phyloP scores from a whole-genome alignment of 2,797 vertebrate genomes.

The Darevskia nairensis region DNA sequence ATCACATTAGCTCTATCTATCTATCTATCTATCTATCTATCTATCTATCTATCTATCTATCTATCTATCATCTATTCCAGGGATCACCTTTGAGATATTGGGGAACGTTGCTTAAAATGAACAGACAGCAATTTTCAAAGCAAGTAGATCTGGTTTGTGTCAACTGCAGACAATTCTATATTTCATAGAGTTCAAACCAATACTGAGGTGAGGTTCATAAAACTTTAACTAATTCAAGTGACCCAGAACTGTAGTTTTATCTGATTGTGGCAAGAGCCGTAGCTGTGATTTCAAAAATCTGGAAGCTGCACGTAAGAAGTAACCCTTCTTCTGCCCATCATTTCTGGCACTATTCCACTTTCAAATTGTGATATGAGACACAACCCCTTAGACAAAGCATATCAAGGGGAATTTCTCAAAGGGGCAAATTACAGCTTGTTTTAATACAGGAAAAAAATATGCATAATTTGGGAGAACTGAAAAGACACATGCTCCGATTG shows the following conservation, averaged over 20 bases:
- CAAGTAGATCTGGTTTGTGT: not conserved
- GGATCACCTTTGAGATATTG: not conserved
- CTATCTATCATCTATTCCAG: not conserved
- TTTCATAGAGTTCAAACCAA: slow-evolving; percentile 9
- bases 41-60: not conserved
- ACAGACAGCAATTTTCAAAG: not conserved
- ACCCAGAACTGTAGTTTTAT: not conserved
- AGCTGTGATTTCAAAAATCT: not conserved
- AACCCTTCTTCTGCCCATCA: not conserved
- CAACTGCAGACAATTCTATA: not conserved
- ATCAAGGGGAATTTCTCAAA: not conserved
- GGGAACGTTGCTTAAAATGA: not conserved
- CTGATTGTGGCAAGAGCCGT: not conserved
- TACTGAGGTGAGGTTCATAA: slow-evolving; percentile 5
- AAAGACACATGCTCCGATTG: not conserved
- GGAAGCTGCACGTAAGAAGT: not conserved
- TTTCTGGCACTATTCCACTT: not conserved
- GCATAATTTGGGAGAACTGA: slow-evolving; percentile 3
- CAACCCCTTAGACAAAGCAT: not conserved
- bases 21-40: not conserved
- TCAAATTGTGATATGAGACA: not conserved
- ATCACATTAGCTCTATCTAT: not conserved
- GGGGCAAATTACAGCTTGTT: not conserved
- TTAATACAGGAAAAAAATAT: slow-evolving; percentile 3
- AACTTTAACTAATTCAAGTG: slow-evolving; percentile 1